phyloP scores from a whole-genome alignment of 1,140 invertebrate genomes.

The Drusus annulatus region DNA sequence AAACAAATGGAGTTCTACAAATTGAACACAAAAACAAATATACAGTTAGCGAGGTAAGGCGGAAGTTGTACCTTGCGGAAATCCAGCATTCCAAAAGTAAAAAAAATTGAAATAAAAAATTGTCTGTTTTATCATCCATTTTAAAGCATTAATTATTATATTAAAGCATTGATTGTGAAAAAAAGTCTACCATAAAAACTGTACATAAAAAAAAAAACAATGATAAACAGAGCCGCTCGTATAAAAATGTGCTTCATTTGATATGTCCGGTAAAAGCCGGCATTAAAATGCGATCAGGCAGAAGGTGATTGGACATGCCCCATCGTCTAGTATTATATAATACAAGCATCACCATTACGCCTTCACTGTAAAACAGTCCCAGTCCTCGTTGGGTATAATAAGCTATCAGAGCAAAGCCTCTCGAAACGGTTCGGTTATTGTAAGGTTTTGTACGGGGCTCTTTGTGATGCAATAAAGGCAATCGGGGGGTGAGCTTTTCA shows the following conservation, averaged over 20 bases:
- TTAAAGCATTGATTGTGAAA: too few species aligned
- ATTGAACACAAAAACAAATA: too few species aligned
- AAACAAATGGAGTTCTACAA: too few species aligned
- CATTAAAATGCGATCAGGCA: background rate
- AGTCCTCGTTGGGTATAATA: slow-evolving; percentile 5
- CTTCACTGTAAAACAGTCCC: background rate
- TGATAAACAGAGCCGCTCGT: too few species aligned
- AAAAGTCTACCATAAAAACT: too few species aligned
- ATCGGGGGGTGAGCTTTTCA: background rate
- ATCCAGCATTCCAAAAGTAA: too few species aligned
- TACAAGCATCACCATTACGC: background rate
- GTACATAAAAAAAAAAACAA: too few species aligned
- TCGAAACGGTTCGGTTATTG: background rate
- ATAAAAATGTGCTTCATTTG: background rate
- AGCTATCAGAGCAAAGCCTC: slow-evolving; percentile 7
- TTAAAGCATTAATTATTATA: too few species aligned
- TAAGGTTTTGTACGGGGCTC: background rate
- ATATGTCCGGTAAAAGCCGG: background rate
- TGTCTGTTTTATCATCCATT: too few species aligned
- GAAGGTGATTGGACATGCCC: background rate
- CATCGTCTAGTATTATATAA: background rate
- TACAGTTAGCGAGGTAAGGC: too few species aligned
- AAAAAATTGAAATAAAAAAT: too few species aligned
- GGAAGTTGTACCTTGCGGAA: too few species aligned
- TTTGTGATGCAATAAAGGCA: background rate